A percentile compares a stretch with the other conserved stretches of the same genome.
phyloP scores from a whole-genome alignment of 2,113 vertebrate species.

The Aviceda subcristata region DNA sequence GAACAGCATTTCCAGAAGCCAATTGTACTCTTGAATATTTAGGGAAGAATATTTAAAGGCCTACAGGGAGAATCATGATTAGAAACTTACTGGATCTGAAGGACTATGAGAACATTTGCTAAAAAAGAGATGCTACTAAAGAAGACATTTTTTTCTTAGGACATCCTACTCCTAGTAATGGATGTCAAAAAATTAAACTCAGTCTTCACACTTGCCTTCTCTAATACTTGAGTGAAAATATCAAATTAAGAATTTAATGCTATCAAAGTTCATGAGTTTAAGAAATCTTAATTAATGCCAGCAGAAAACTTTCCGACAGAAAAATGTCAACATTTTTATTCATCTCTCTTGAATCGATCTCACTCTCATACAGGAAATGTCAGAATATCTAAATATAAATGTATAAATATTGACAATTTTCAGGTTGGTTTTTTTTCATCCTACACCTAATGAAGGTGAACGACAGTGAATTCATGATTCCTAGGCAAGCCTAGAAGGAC shows the following conservation, averaged over 20 bases:
- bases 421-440: background rate
- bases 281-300: slow-evolving; percentile 32
- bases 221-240: background rate
- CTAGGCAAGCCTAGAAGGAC: background rate
- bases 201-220: background rate
- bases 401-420: slow-evolving; percentile 47
- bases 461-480: background rate
- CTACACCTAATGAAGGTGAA: slow-evolving; percentile 35
- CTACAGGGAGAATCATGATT: background rate
- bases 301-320: background rate
- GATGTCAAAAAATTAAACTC: background rate
- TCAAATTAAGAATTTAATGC: background rate
- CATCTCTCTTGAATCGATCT: background rate
- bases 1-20: background rate
- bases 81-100: background rate
- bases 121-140: background rate
- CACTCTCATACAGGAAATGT: background rate
- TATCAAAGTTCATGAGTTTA: background rate
- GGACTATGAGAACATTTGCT: background rate
- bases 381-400: slow-evolving; percentile 21
- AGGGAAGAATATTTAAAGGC: background rate
- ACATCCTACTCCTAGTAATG: background rate
- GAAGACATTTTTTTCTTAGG: background rate
- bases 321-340: slow-evolving; percentile 32
- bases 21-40: background rate